Conservation (phyloP, 2,888 invertebrate species). For the Acrobasis suavella region DNA sequence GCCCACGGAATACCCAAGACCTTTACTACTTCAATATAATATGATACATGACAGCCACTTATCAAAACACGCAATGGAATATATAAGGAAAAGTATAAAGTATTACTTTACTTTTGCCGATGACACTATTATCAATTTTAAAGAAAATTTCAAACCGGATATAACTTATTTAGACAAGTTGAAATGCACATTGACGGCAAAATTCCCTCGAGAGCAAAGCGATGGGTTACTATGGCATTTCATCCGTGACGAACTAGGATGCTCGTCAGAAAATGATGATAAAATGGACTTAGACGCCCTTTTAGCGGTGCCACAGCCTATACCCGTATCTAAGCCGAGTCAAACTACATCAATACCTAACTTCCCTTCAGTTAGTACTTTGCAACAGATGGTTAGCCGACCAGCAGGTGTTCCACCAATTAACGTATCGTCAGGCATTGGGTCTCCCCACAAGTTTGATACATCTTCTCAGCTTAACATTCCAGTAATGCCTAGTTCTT, state of each 20-base stretch:
- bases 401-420: slow-evolving; percentile 78
- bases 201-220: slow-evolving; percentile 91
- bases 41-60: slow-evolving; percentile 91
- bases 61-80: slow-evolving; percentile 90
- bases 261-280: slow-evolving; percentile 85
- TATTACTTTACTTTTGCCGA: slow-evolving; percentile 87
- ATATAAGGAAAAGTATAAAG: slow-evolving; percentile 92
- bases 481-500: slow-evolving; percentile 82
- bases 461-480: slow-evolving; percentile 81
- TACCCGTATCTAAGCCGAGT: slow-evolving; percentile 70
- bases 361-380: slow-evolving; percentile 76
- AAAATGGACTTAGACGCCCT: slow-evolving; percentile 84
- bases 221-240: slow-evolving; percentile 91
- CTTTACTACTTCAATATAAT: slow-evolving; percentile 94
- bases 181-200: slow-evolving; percentile 90
- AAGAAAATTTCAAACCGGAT: slow-evolving; percentile 85
- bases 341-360: slow-evolving; percentile 65
- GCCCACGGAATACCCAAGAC: slow-evolving; percentile 95
- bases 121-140: slow-evolving; percentile 71
- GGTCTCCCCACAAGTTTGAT: slow-evolving; percentile 81
- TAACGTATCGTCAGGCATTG: slow-evolving; percentile 71
- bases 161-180: slow-evolving; percentile 92
- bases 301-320: slow-evolving; percentile 82
- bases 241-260: slow-evolving; percentile 88
- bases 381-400: slow-evolving; percentile 78